phyloP scores from a whole-genome alignment of 2,888 invertebrate species.

The Saturnia pavonia region DNA sequence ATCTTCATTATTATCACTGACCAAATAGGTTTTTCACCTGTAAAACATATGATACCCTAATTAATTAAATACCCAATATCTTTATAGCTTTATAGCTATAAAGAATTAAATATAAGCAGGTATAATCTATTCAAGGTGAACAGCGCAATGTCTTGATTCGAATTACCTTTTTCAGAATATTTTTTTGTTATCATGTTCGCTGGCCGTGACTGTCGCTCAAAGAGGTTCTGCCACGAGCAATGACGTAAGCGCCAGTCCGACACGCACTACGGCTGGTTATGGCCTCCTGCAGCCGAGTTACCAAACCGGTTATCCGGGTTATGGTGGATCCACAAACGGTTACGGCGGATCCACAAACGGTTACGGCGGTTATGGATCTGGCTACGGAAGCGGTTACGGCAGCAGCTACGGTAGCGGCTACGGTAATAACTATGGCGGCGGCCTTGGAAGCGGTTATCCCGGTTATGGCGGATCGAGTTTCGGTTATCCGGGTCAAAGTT shows the following conservation, averaged over 20 bases:
- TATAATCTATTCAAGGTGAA: slow-evolving; percentile 13
- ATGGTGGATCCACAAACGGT: slow-evolving; percentile 40
- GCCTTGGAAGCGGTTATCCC: slow-evolving; percentile 31
- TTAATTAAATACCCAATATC: background rate
- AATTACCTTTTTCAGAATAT: slow-evolving; percentile 51
- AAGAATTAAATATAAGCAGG: no score
- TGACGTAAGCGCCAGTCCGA: slow-evolving; percentile 47
- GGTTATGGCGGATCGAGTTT: slow-evolving; percentile 38
- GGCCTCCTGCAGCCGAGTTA: slow-evolving; percentile 59
- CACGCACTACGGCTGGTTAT: slow-evolving; percentile 60
- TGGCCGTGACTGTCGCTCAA: slow-evolving; percentile 55
- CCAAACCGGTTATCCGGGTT: slow-evolving; percentile 37
- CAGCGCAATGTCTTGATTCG: slow-evolving; percentile 25
- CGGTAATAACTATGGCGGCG: slow-evolving; percentile 33
- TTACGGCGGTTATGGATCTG: slow-evolving; percentile 32
- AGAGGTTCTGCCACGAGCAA: slow-evolving; percentile 51
- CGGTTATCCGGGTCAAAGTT: slow-evolving; percentile 40
- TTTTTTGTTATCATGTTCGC: slow-evolving; percentile 54
- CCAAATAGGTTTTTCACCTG: slow-evolving; percentile 9
- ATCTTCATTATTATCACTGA: background rate
- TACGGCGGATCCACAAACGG: no score
- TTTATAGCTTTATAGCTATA: background rate
- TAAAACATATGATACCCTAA: slow-evolving; percentile 6
- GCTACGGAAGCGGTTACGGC: slow-evolving; percentile 34
- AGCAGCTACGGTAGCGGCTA: slow-evolving; percentile 34